Evolutionary conservation across 2,113 vertebrate genomes (phyloP), one percentile per base, ranked within the genome.

Genomic region (Heterotilapia buettikoferi): DNA sequence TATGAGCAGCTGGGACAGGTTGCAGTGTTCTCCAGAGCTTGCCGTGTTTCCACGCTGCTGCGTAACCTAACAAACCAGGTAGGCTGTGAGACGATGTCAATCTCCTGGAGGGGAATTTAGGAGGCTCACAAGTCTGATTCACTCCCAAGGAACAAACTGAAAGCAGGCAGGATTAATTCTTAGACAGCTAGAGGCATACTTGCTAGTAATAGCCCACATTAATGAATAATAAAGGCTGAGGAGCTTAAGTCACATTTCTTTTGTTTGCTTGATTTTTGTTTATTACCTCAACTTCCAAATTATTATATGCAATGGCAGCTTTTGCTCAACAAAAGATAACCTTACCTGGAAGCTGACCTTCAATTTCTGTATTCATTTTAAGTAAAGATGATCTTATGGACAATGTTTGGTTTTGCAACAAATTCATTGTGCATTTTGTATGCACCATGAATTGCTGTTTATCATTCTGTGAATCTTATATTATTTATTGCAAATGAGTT

Each of bases 91-190:
- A 82, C 5, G 6, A 79, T 3, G 1, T 19, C 18, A 5, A 61
- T 88, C 93, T 68, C 85, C 45, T 7, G 7, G 24, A 89, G 89
- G 89, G 90, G 92, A 86, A 92, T 93, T 87, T 85, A 59, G 26
- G 79, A 86, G 36, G 76, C 68, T 90, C 73, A 76, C 11, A 5
- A 92, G 84, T 91, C 89, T 71, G 83, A 78, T 50, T 91, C 68
- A 63, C 16, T 80, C 52, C 59, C 78, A 82, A 84, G 61, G 80
- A 82, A 57, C 40, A 79, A 84, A 84, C 71, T 61, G 33, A 12
- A 61, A 38, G 61, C 19, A 68, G 82, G 29, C 10, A 43, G 36
- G 84, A 80, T 43, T 81, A 11, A 5, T 45, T 26, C 18, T 13
- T 29, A 90, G 40, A 80, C 53, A 11, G 24, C 52, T 84, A 31